A percentile compares a stretch with the other conserved stretches of the same genome.
phyloP scores from a whole-genome alignment of 2,797 vertebrate species.

The Perdix hodgsoniae region DNA sequence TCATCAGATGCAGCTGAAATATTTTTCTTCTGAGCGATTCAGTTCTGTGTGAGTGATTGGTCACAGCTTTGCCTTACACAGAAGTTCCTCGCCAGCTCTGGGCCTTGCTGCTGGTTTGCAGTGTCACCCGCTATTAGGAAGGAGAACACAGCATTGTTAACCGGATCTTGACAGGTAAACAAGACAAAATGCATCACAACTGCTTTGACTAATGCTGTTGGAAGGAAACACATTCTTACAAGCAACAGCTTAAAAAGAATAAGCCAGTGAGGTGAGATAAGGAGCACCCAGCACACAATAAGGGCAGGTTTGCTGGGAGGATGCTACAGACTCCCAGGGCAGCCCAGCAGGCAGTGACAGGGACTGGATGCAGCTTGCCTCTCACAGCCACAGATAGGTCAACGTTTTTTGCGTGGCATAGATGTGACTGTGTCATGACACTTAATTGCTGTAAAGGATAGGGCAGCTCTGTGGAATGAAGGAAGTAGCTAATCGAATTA shows the following conservation, averaged over 20 bases:
- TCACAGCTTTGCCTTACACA: neutral
- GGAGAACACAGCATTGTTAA: neutral
- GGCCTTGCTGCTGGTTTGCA: conserved; percentile 18
- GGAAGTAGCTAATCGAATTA: neutral
- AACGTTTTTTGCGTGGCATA: neutral
- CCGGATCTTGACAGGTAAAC: conserved; percentile 15
- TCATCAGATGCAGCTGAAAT: conserved; percentile 24
- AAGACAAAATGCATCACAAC: neutral
- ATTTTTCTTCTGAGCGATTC: neutral
- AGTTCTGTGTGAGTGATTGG: neutral
- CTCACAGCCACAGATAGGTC: neutral
- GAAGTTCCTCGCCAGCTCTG: conserved; percentile 18
- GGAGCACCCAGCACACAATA: neutral
- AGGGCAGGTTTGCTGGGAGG: neutral
- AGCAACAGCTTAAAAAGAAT: neutral
- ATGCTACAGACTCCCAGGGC: rapidly evolving
- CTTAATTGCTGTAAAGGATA: neutral
- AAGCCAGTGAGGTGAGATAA: neutral
- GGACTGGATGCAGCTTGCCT: rapidly evolving
- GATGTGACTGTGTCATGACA: neutral
- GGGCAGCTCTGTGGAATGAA: neutral
- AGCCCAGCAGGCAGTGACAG: neutral
- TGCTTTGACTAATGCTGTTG: neutral
- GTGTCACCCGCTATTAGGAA: conserved; percentile 12
- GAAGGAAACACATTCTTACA: neutral